Percentiles rank a stretch among this genome's conserved stretches.
These are phyloP conservation scores for Oreochromis spilurus DNA, from an alignment of 2,113 vertebrate genomes.

Conservation along the genomic window DNA sequence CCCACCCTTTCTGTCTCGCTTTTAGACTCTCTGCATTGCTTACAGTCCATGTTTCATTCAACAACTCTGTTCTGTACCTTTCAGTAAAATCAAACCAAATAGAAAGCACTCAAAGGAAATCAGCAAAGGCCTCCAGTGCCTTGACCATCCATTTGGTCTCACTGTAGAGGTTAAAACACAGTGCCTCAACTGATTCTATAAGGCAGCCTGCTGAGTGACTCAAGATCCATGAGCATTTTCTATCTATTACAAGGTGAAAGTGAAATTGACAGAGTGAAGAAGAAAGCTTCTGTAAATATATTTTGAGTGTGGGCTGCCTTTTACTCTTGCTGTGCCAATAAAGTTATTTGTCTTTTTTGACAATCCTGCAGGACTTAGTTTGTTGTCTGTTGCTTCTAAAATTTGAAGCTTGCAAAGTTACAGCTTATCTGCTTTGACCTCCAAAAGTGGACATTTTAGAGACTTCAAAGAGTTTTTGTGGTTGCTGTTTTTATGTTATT, in stretches of 20 bases:
- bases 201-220: constrained; percentile 13
- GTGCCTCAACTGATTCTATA: not conserved
- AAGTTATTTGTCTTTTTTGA: not conserved
- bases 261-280: constrained; percentile 1
- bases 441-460: not conserved
- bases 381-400: not conserved
- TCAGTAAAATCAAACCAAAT: constrained; percentile 20
- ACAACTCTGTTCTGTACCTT: not conserved
- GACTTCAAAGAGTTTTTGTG: not conserved
- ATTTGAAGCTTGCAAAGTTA: not conserved
- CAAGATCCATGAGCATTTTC: constrained; percentile 1
- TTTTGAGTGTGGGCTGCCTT: not conserved
- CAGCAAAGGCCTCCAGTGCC: constrained; percentile 13
- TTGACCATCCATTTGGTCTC: constrained; percentile 31
- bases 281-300: not conserved
- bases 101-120: constrained; percentile 60
- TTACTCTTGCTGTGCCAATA: not conserved
- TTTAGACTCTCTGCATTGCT: not conserved
- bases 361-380: not conserved
- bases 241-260: constrained; percentile 6
- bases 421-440: not conserved
- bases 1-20: not conserved
- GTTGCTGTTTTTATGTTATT: not conserved
- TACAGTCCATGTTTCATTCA: not conserved
- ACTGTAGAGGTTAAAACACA: not conserved